Evolutionary conservation across 2,888 invertebrate genomes (phyloP).

Genomic region (Laothoe populi): DNA sequence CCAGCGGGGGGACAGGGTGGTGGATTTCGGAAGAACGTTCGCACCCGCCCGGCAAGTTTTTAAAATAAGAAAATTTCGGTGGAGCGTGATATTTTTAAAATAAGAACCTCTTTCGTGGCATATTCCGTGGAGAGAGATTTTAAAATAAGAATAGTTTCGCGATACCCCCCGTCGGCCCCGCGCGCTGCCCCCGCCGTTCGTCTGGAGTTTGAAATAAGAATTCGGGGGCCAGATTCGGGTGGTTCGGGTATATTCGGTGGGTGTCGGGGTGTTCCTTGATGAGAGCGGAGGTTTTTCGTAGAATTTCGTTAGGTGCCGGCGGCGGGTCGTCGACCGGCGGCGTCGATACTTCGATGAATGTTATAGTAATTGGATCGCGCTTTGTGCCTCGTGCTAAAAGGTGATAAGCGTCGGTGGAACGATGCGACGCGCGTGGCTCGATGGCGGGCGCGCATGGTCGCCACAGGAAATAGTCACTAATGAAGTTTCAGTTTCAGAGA

Average conservation of each 20-base stretch:
- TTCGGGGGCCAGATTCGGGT: slow-evolving; percentile 79
- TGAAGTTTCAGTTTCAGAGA: slow-evolving; percentile 52
- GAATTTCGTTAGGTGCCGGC: slow-evolving; percentile 78
- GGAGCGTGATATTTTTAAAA: slow-evolving; percentile 85
- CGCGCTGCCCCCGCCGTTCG: slow-evolving; percentile 61
- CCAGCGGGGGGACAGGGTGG: slow-evolving; percentile 66
- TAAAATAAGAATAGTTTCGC: slow-evolving; percentile 85
- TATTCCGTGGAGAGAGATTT: slow-evolving; percentile 84
- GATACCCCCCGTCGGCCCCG: slow-evolving; percentile 65
- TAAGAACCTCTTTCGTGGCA: slow-evolving; percentile 83
- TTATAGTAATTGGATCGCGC: slow-evolving; percentile 71
- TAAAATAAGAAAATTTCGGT: slow-evolving; percentile 84
- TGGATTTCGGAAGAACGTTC: slow-evolving; percentile 81
- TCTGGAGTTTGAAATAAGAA: slow-evolving; percentile 84
- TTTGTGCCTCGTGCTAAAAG: slow-evolving; percentile 27
- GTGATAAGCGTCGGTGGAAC: slow-evolving; percentile 11
- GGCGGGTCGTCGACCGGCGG: slow-evolving; percentile 72
- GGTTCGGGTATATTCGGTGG: slow-evolving; percentile 75
- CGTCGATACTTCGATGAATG: slow-evolving; percentile 78
- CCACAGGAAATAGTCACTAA: slow-evolving; percentile 50
- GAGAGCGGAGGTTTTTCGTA: slow-evolving; percentile 82
- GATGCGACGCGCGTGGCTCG: background rate
- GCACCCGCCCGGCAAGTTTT: slow-evolving; percentile 77
- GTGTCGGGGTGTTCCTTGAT: slow-evolving; percentile 78
- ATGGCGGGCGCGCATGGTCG: slow-evolving; percentile 19